These are phyloP conservation scores for Ectropis grisescens DNA, from an alignment of 1,140 invertebrate genomes.

Conservation along the genomic window DNA sequence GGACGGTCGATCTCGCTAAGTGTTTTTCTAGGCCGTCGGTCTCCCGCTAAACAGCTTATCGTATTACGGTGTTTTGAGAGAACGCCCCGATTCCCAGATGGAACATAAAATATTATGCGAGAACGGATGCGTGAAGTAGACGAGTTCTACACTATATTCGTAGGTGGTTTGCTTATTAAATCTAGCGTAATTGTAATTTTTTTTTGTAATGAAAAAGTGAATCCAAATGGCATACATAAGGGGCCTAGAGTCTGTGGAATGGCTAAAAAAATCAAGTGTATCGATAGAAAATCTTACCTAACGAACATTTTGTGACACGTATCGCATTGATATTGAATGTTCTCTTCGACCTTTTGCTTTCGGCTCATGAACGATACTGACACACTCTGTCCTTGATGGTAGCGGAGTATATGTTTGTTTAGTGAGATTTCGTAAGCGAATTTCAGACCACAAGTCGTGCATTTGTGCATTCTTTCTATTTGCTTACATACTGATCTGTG, in stretches of 20 bases:
- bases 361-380: slow-evolving; percentile 43
- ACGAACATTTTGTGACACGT: slow-evolving; percentile 64
- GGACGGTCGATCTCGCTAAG: too few species aligned
- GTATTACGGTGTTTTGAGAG: too few species aligned
- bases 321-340: slow-evolving; percentile 53
- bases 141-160: not conserved
- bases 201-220: not conserved
- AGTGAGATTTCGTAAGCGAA: slow-evolving; percentile 57
- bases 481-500: slow-evolving; percentile 37
- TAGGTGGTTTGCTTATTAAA: not conserved
- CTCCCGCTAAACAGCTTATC: too few species aligned
- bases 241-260: too few species aligned
- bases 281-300: too few species aligned
- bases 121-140: slow-evolving; percentile 14
- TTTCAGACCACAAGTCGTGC: slow-evolving; percentile 42
- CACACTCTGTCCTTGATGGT: slow-evolving; percentile 48
- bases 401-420: slow-evolving; percentile 57
- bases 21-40: too few species aligned
- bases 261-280: too few species aligned
- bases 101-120: too few species aligned
- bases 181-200: too few species aligned
- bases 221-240: too few species aligned
- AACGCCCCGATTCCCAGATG: too few species aligned
- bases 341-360: slow-evolving; percentile 24
- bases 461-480: slow-evolving; percentile 37